Base-by-base conservation (phyloP, 2,113 vertebrate genomes). In the Microcebus griseorufus region DNA sequence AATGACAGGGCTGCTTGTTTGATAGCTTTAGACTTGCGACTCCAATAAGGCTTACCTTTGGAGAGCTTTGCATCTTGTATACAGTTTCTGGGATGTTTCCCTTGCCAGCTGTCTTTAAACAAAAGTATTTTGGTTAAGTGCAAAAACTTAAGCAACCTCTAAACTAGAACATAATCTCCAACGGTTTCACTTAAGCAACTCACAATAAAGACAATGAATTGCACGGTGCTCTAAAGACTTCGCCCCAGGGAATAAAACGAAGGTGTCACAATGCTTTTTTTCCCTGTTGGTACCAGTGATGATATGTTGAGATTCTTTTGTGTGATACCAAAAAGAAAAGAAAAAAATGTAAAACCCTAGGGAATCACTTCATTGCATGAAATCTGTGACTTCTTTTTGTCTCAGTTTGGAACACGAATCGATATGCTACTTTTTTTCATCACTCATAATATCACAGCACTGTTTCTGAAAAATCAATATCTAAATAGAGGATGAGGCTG, bases 211-310 rank as follows among this genome's bases (percentile, higher is more conserved):
- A 22, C 23, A 9, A 2, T 23, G 45, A 39, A 48, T 48, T 3
- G 25, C 13, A 39, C 8, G 23, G 5, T 16, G 3, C 55, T 14
- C n/a, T 23, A 16, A 67, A 67, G 6, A 4, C n/a, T 29, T 62
- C 27, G n/a, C 42, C 51, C 1, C 5, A 0, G 25, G 62, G 62
- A 42, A 42, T 1, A 9, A 34, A 70, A 42, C 18, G 5, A 17
- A 88, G 22, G 27, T 17, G 48, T 1, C 10, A 27, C 29, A 42
- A 27, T 5, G 9, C 2, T 23, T 20, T n/a, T 18, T 70, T 37
- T 62, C 11, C 62, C 27, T 45, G 0, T 13, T 4, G 17, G 1
- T 3, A 7, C 17, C 78, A 9, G 10, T n/a, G n/a, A n/a, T 20
- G 10, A 10, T 29, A 23, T 25, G 45, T 37, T 17, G 34, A 76